Conservation (phyloP, 2,113 vertebrate genomes). For the Sceloporus tristichus region DNA sequence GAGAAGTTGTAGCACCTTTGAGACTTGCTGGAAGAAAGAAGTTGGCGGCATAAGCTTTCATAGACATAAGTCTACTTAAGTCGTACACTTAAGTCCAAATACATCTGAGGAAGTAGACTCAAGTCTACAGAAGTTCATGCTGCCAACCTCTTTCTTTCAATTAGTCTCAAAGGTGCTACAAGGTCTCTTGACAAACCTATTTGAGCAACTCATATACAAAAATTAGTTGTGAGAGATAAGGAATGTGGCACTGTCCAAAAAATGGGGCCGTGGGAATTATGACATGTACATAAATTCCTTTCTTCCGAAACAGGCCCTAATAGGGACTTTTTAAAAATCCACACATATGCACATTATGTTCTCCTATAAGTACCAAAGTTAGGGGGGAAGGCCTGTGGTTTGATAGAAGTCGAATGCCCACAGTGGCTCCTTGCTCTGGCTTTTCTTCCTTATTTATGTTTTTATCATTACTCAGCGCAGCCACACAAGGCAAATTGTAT, state of each 20-base stretch:
- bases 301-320: fast-evolving
- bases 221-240: neutral
- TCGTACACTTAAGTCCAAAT: too few species aligned
- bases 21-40: too few species aligned
- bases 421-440: neutral
- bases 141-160: too few species aligned
- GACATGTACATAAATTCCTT: fast-evolving
- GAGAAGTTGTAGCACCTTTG: too few species aligned
- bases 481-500: constrained; percentile 92
- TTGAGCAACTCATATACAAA: neutral
- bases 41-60: too few species aligned
- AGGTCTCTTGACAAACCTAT: neutral
- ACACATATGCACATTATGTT: neutral
- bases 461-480: constrained; percentile 90
- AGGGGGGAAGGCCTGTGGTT: neutral
- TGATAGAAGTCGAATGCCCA: fast-evolving
- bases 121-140: too few species aligned
- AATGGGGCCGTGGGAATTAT: fast-evolving
- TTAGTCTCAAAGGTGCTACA: too few species aligned
- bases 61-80: too few species aligned
- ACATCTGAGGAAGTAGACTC: too few species aligned
- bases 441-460: constrained; percentile 78
- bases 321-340: neutral
- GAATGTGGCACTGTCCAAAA: neutral
- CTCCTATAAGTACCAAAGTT: neutral